Base-by-base conservation (phyloP, 2,888 invertebrate species). In the Gryllus longicercus region DNA sequence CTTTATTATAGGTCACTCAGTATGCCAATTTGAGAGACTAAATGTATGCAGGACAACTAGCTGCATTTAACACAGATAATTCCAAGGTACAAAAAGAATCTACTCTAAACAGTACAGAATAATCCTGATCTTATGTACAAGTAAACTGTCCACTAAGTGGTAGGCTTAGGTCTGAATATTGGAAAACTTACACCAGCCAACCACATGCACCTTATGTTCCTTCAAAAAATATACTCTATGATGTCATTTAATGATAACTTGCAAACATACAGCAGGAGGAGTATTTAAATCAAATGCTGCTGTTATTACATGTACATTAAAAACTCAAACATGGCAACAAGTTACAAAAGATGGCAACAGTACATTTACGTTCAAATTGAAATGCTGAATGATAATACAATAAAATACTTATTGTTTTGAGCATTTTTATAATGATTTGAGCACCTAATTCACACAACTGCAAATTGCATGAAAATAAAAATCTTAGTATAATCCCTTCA, bases 161-260 rank as follows among this genome's bases (percentile, higher is more conserved):
- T n/a, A 63, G 63, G 63, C 63, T 63, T 63, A 63, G 63, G n/a
- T 63, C n/a, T 63, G 63, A 63, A 63, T 63, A 63, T 63, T 63
- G 63, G 63, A 63, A 63, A 63, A 63, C 63, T 63, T 63, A 63
- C 63, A 63, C 63, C 63, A 18, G 63, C 63, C 14, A 63, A 63
- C 63, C 63, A 63, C 63, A 78, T 80, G 75, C 78, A 78, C 76
- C 80, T 80, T 81, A 79, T 80, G 77, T 78, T 80, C 51, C 76
- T 79, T 81, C 80, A 79, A 82, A 82, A 82, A 82, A 82, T 82
- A 82, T 82, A 82, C 79, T 75, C 74, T 81, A 81, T 80, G 80
- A 78, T 81, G 74, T 81, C 78, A 76, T 79, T 38, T 81, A 79
- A 81, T 78, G 74, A 80, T 77, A 78, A 78, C 79, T 81, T 79